Evolutionary conservation across 2,888 invertebrate species (phyloP).

Genomic region (Acronicta aceris): DNA sequence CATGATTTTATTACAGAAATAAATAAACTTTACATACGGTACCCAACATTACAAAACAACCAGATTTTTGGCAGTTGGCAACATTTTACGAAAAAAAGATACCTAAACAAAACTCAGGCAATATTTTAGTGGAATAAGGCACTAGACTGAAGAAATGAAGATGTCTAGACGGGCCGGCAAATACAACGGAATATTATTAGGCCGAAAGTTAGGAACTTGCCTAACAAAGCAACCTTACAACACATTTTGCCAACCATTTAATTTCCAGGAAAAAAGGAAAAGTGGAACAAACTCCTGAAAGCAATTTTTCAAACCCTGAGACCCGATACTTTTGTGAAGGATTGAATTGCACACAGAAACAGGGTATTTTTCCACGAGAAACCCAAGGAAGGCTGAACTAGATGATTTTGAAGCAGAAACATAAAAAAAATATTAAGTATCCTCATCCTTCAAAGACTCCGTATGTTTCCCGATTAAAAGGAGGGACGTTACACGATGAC

Average conservation of each 20-base stretch:
- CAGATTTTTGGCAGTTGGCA: neutral
- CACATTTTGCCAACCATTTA: slow-evolving; percentile 2
- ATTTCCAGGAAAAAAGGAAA: slow-evolving; percentile 15
- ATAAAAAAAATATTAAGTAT: neutral
- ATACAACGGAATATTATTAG: slow-evolving; percentile 20
- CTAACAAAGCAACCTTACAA: slow-evolving; percentile 11
- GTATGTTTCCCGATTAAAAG: too few species aligned
- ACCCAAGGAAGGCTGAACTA: slow-evolving; percentile 19
- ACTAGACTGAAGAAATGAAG: slow-evolving; percentile 42
- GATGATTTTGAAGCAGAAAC: slow-evolving; percentile 10
- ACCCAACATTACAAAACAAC: slow-evolving; percentile 1
- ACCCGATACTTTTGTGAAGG: slow-evolving; percentile 41
- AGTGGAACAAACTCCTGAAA: slow-evolving; percentile 20
- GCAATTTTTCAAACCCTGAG: slow-evolving; percentile 29
- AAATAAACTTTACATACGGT: slow-evolving; percentile 4
- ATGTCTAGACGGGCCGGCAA: slow-evolving; percentile 41
- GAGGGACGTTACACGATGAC: too few species aligned
- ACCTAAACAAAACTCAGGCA: slow-evolving; percentile 8
- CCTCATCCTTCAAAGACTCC: too few species aligned
- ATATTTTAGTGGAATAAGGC: slow-evolving; percentile 37
- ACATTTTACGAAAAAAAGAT: slow-evolving; percentile 10
- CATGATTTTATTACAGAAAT: too few species aligned
- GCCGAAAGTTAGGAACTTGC: slow-evolving; percentile 14
- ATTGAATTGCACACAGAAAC: slow-evolving; percentile 35
- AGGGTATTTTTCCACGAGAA: slow-evolving; percentile 11